phyloP scores from a whole-genome alignment of 2,113 vertebrate species.

The Psephotus haematonotus region DNA sequence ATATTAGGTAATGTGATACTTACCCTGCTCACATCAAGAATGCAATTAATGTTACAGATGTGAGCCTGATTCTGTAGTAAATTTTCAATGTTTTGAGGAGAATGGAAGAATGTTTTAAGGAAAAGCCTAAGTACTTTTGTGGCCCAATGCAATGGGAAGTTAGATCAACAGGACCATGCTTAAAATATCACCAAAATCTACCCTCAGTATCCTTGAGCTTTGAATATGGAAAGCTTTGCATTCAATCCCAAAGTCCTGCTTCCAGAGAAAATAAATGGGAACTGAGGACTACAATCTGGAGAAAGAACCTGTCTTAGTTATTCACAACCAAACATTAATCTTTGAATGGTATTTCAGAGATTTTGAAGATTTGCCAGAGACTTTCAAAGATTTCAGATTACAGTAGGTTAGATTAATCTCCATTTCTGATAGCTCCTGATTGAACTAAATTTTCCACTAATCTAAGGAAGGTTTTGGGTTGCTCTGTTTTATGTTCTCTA shows the following conservation, averaged over 20 bases:
- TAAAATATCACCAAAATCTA: background rate
- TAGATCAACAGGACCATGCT: rapidly evolving
- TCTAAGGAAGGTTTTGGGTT: background rate
- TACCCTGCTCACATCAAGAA: background rate
- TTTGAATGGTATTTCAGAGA: background rate
- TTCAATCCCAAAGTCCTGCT: background rate
- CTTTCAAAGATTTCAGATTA: background rate
- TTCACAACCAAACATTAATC: background rate
- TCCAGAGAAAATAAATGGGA: background rate
- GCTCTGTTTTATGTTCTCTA: background rate
- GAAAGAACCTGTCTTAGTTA: background rate
- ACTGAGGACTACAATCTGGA: background rate
- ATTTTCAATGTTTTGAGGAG: background rate
- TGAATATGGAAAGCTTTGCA: background rate
- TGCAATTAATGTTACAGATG: background rate
- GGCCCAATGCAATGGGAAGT: background rate
- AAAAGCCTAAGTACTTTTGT: background rate
- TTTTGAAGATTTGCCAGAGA: background rate
- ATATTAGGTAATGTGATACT: background rate
- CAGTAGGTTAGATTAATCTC: background rate
- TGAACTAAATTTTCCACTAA: background rate
- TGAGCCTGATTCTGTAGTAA: background rate
- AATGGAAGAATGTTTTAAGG: background rate
- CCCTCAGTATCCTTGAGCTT: background rate
- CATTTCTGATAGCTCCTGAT: background rate